Conservation (phyloP, 1,140 invertebrate species). For the Propsilocerus akamusi region DNA sequence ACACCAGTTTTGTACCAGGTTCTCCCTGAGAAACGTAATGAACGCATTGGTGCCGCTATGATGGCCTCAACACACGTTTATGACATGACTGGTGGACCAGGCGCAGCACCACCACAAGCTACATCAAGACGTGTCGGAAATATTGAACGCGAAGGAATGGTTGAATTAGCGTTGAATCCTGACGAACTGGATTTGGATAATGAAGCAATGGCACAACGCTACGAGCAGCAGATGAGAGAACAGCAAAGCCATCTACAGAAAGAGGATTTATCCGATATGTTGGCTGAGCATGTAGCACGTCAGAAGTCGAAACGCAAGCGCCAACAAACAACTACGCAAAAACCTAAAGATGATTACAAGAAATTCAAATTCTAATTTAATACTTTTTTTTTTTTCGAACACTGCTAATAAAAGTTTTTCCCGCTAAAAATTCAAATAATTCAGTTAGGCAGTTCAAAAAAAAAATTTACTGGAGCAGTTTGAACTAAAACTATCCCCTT, state of each 20-base stretch:
- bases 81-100: slow-evolving; percentile 53
- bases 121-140: slow-evolving; percentile 17
- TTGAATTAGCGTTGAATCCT: slow-evolving; percentile 91
- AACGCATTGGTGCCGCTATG: slow-evolving; percentile 82
- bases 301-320: slow-evolving; percentile 87
- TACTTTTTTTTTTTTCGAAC: too few species aligned
- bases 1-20: slow-evolving; percentile 85
- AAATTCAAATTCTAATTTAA: slow-evolving; percentile 84
- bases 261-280: slow-evolving; percentile 96
- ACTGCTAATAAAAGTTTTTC: too few species aligned
- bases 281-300: slow-evolving; percentile 91
- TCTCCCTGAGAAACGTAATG: slow-evolving; percentile 83
- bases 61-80: slow-evolving; percentile 98
- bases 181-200: slow-evolving; percentile 92
- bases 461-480: too few species aligned
- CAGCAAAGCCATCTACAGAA: slow-evolving; percentile 71
- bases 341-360: slow-evolving; percentile 76
- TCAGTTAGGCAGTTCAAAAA: too few species aligned
- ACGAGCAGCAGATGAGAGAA: slow-evolving; percentile 90
- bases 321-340: slow-evolving; percentile 78
- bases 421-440: too few species aligned
- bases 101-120: slow-evolving; percentile 32
- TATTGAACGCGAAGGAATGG: slow-evolving; percentile 41
- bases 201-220: slow-evolving; percentile 88
- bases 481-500: too few species aligned